Evolutionary conservation across 2,888 invertebrate genomes (phyloP), one percentile per base, ranked within the genome.

Genomic region (Aradus depressus): DNA sequence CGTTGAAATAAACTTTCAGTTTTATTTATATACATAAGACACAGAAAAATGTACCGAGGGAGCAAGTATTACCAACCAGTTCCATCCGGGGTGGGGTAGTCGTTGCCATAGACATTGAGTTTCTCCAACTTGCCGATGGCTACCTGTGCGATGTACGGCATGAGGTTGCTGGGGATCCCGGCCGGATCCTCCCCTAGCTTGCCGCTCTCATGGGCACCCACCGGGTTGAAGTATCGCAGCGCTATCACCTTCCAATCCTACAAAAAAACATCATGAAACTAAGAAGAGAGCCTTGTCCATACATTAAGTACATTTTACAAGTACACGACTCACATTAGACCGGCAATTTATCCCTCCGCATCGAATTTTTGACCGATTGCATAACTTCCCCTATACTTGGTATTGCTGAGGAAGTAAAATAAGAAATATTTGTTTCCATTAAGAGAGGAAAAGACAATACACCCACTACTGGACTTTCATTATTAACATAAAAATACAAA

Each of bases 141-240:
- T 39, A 95, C 95, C 76, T 89, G 87, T 31, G 90, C 76, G 60
- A 95, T 84, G 63, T 76, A 93, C 3, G 95, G 95, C 91, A 95
- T 91, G 58, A 96, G 73, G 70, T 95, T 95, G 69, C 91, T 93
- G 38, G 93, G 93, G 50, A 82, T 78, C 10, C 92, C 92, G 44
- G 80, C 72, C 0, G 93, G 93, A 70, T 93, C 90, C 70, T 95
- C 95, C 0, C 95, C 95, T 56, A 95, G 88, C 47, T 75, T 70
- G 1, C 93, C 95, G 47, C 89, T 89, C 52, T 74, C 74, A 70
- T 96, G 93, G 8, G 93, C 89, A 6, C 95, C 95, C 16, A 93
- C 91, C 1, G 95, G 95, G 71, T 96, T 96, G 72, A 96, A 96
- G 68, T 95, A 96, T 32, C 95, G 76, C 22, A 96, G 71, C 0